phyloP scores from a whole-genome alignment of 2,797 vertebrate species.

The Gadopsis bispinosus region DNA sequence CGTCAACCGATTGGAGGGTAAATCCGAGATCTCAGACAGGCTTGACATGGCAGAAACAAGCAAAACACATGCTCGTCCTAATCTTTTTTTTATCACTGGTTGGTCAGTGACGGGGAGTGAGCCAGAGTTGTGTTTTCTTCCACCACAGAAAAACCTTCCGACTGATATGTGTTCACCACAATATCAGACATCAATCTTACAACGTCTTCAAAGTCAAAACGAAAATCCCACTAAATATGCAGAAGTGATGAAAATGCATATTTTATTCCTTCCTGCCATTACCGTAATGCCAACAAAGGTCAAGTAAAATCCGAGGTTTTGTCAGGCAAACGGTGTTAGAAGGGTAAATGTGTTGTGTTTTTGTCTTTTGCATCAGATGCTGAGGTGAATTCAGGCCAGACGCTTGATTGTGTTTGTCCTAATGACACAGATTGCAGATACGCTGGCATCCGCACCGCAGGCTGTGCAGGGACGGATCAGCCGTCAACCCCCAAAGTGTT shows the following conservation, averaged over 20 bases:
- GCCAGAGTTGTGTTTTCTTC: not conserved
- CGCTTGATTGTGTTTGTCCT: conserved; percentile 53
- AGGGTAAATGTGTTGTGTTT: conserved; percentile 6
- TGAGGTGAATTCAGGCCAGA: conserved; percentile 50
- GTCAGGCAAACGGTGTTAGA: not conserved
- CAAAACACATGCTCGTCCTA: conserved; percentile 12
- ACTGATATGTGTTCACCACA: not conserved
- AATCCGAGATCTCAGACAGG: conserved; percentile 15
- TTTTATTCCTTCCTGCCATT: not conserved
- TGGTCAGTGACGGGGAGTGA: not conserved
- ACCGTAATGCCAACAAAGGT: not conserved
- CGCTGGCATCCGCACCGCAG: conserved; percentile 17
- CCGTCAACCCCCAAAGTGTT: conserved; percentile 53
- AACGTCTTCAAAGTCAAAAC: not conserved
- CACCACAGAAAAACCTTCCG: not conserved
- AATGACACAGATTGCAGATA: conserved; percentile 62
- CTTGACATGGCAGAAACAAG: not conserved
- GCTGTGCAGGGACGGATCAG: conserved; percentile 62
- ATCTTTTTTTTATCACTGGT: conserved; percentile 23
- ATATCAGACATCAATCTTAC: not conserved
- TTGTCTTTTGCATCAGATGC: conserved; percentile 4
- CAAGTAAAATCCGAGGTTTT: not conserved
- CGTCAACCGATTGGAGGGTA: not conserved
- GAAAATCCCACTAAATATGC: not conserved
- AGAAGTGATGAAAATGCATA: not conserved